These are phyloP conservation scores for Epinephelus moara DNA, from an alignment of 2,113 vertebrate genomes.

Conservation along the genomic window DNA sequence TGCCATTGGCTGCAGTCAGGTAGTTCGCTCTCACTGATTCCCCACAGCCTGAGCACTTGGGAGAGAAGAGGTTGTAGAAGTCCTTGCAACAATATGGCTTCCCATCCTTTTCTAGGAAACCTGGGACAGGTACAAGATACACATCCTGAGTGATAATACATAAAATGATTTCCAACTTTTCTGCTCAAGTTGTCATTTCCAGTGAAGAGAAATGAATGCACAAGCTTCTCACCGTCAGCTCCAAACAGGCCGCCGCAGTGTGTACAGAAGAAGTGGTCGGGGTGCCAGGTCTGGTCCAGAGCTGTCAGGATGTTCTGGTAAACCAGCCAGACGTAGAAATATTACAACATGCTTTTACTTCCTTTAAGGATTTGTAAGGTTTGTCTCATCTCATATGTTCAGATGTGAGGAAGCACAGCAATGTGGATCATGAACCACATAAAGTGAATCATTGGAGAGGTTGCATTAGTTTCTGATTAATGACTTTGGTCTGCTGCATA, in stretches of 20 bases:
- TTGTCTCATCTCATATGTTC: slow-evolving; percentile 41
- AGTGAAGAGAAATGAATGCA: neutral
- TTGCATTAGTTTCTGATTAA: slow-evolving; percentile 50
- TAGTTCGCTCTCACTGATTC: slow-evolving; percentile 87
- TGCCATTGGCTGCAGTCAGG: slow-evolving; percentile 89
- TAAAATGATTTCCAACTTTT: neutral
- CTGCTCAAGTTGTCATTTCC: slow-evolving; percentile 10
- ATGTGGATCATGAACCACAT: slow-evolving; percentile 21
- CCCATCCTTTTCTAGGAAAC: slow-evolving; percentile 88
- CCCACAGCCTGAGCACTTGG: slow-evolving; percentile 91
- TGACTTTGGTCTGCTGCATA: slow-evolving; percentile 53
- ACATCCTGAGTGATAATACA: neutral
- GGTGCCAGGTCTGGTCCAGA: slow-evolving; percentile 93
- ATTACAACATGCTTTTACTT: slow-evolving; percentile 34
- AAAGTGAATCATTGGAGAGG: slow-evolving; percentile 11
- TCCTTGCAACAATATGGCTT: slow-evolving; percentile 92
- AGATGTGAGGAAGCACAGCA: slow-evolving; percentile 35
- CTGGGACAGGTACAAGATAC: slow-evolving; percentile 71
- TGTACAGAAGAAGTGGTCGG: slow-evolving; percentile 94
- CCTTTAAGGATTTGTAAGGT: slow-evolving; percentile 22
- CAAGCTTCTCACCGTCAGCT: slow-evolving; percentile 82
- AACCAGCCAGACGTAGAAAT: slow-evolving; percentile 38
- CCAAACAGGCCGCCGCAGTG: slow-evolving; percentile 90
- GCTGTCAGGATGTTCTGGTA: slow-evolving; percentile 92
- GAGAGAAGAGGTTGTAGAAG: slow-evolving; percentile 91